A percentile compares a stretch with the other conserved stretches of the same genome.
phyloP scores from a whole-genome alignment of 35 echinoderm and acorn worm genomes.

The Lytechinus variegatus region DNA sequence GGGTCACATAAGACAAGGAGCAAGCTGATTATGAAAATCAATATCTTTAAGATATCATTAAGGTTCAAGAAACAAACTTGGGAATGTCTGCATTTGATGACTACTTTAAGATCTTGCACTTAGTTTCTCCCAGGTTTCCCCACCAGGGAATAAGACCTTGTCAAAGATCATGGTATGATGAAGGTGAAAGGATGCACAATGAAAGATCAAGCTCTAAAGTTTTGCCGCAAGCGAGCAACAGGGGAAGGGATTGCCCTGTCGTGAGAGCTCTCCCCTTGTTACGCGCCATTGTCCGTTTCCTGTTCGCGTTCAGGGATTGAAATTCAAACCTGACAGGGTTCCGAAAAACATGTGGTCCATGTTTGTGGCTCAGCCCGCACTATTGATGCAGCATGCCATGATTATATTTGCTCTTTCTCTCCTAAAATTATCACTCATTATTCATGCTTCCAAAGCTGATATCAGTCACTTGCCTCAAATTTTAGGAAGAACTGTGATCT shows the following conservation, averaged over 20 bases:
- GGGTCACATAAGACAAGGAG: too few species aligned
- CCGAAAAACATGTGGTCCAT: neutral
- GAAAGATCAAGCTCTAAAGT: neutral
- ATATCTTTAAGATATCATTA: too few species aligned
- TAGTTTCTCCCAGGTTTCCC: neutral
- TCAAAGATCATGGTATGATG: neutral
- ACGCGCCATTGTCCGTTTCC: neutral
- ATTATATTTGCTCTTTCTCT: neutral
- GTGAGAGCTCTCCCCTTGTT: neutral
- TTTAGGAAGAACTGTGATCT: neutral
- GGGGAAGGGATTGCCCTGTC: slow-evolving; percentile 6
- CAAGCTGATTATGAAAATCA: too few species aligned
- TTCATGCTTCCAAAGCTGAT: neutral
- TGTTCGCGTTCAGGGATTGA: neutral
- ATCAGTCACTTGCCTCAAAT: neutral
- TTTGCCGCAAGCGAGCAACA: neutral
- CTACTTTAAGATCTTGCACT: neutral
- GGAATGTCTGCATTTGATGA: neutral
- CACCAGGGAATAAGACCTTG: neutral
- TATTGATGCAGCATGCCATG: slow-evolving; percentile 1
- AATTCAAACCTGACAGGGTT: neutral
- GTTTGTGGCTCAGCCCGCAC: neutral
- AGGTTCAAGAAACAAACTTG: neutral
- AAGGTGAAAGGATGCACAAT: neutral
- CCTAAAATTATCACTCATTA: neutral